phyloP scores from a whole-genome alignment of 2,888 invertebrate genomes.

The Epicampocera succincta region DNA sequence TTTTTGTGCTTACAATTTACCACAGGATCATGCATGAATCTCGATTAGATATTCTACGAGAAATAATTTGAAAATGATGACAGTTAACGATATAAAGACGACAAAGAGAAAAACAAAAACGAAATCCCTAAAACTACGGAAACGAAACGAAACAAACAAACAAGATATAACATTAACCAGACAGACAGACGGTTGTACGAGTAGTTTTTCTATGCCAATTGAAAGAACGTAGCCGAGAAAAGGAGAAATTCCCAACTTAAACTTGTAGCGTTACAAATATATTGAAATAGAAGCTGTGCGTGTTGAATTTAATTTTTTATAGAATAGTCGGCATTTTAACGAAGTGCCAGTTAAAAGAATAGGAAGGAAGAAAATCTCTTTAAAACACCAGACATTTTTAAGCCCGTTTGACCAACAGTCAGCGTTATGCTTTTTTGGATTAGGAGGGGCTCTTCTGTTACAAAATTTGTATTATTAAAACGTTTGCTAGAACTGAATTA shows the following conservation, averaged over 20 bases:
- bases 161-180: constrained; percentile 17
- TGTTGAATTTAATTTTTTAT: no score
- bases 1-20: constrained; percentile 76
- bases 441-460: no score
- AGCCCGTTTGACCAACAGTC: no score
- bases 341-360: no score
- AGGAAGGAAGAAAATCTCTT: no score
- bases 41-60: constrained; percentile 82
- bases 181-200: constrained; percentile 9
- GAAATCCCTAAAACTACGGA: constrained; percentile 42
- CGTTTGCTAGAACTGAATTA: no score
- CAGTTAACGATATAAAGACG: constrained; percentile 79
- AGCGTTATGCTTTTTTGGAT: no score
- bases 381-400: no score
- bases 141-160: constrained; percentile 48
- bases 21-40: constrained; percentile 82
- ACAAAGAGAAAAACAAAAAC: constrained; percentile 65
- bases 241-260: background rate
- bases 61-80: constrained; percentile 83
- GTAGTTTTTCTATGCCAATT: constrained; percentile 56
- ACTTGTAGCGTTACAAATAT: background rate
- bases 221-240: constrained; percentile 39
- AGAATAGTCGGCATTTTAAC: no score
- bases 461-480: no score
- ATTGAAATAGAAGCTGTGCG: no score